Percentiles rank a stretch among this genome's conserved stretches.
phyloP scores from a whole-genome alignment of 2,888 invertebrate species.

The Phytoseiulus persimilis region DNA sequence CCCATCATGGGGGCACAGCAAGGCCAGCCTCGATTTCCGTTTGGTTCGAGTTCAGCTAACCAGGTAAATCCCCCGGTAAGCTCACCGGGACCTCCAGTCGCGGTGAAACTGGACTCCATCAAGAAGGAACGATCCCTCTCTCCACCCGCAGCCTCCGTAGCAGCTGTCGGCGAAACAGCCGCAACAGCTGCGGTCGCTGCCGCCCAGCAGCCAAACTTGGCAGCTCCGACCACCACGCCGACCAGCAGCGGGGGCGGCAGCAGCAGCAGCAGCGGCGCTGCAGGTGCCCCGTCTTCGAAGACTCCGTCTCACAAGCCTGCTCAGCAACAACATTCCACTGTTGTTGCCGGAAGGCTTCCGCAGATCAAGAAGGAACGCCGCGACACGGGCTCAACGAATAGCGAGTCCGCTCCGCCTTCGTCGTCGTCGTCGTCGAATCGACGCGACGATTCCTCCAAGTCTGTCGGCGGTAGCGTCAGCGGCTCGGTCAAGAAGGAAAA shows the following conservation, averaged over 20 bases:
- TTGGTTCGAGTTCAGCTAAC: conserved; percentile 29
- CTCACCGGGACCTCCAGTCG: conserved; percentile 33
- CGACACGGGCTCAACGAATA: background rate
- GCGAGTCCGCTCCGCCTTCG: background rate
- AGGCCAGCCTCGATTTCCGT: conserved; percentile 39
- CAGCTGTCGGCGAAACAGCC: conserved; percentile 42
- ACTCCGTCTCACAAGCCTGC: conserved; percentile 14
- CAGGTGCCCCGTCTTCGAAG: background rate
- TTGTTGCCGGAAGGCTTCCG: conserved; percentile 29
- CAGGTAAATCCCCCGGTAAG: conserved; percentile 36
- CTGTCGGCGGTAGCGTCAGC: background rate
- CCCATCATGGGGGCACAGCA: conserved; percentile 22
- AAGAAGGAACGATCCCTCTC: conserved; percentile 40
- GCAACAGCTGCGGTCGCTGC: conserved; percentile 43
- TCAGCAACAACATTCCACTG: conserved; percentile 23
- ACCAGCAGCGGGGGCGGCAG: conserved; percentile 13
- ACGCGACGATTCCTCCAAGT: background rate
- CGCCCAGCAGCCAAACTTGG: conserved; percentile 41
- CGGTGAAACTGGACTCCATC: conserved; percentile 30
- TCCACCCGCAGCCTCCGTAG: conserved; percentile 36
- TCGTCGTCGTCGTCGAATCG: background rate
- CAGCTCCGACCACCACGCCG: conserved; percentile 35
- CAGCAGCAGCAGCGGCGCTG: conserved; percentile 36
- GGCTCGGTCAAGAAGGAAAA: background rate
- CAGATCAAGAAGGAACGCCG: conserved; percentile 33